Evolutionary conservation across 2,888 invertebrate genomes (phyloP), one percentile per base, ranked within the genome.

Genomic region (Sussaba pulchella): DNA sequence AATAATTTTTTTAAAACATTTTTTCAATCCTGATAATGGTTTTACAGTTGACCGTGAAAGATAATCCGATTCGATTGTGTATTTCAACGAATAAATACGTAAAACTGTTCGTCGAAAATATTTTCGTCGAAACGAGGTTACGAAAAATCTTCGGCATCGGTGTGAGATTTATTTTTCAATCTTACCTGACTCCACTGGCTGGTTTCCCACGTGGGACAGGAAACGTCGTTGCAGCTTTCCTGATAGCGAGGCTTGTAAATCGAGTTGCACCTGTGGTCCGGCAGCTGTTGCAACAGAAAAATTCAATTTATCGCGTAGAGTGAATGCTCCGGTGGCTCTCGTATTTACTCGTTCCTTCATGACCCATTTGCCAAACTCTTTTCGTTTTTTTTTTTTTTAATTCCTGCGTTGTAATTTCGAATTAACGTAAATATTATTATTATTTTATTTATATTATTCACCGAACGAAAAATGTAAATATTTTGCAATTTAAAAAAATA

Each of bases 101-200:
- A 31, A 31, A 6, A 5, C 6, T 31, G 6, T 31, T 31, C 6
- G 2, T 6, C 2, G 4, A 31, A 31, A 31, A 31, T 31, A 31
- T 31, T 31, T 31, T 2, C 31, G 31, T 5, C 31, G 6, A 31
- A 31, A 54, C 8, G 14, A 2, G n/a, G 24, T 26, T 26, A 4
- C 1, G 14, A 54, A 24, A 54, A n/a, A 24, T 26, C 5, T 6
- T 26, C n/a, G 26, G n/a, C 4, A n/a, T 31, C 1, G 26, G 8
- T 14, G 54, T 6, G 14, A 31, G 36, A 26, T 31, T 17, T 14
- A 57, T 8, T 57, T 41, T 61, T 41, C 41, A 67, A 66, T 95
- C 97, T 96, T 94, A 98, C 98, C 93, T 96, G 96, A 70, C 98
- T 97, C 98, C 98, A 98, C 76, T 96, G 94, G 26, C 96, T 96